Evolutionary conservation across 2,797 vertebrate genomes (phyloP).

Genomic region (Chrosomus eos): DNA sequence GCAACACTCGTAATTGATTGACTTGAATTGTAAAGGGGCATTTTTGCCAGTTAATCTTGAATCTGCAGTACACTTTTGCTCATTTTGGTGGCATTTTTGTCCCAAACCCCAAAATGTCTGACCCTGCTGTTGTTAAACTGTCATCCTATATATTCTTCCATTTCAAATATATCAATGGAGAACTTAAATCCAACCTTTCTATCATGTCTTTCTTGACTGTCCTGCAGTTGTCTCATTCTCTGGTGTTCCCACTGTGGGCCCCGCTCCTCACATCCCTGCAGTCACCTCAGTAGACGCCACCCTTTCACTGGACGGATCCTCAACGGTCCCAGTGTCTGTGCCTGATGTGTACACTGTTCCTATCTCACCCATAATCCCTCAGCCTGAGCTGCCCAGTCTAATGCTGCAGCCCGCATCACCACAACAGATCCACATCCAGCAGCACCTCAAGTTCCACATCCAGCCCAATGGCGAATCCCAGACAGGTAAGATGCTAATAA

Average conservation of each 20-base stretch:
- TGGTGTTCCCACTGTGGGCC: slow-evolving; percentile 55
- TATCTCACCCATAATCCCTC: slow-evolving; percentile 21
- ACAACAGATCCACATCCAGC: slow-evolving; percentile 76
- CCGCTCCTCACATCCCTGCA: slow-evolving; percentile 52
- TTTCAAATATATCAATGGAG: not conserved
- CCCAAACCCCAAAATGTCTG: not conserved
- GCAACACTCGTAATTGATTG: not conserved
- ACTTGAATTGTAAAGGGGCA: not conserved
- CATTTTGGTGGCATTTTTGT: not conserved
- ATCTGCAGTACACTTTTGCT: not conserved
- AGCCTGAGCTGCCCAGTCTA: slow-evolving; percentile 55
- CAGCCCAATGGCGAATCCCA: slow-evolving; percentile 67
- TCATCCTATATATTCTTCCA: not conserved
- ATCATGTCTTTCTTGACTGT: not conserved
- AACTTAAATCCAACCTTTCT: not conserved
- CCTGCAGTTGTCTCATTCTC: slow-evolving; percentile 60
- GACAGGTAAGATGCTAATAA: slow-evolving; percentile 35
- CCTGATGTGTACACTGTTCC: slow-evolving; percentile 39
- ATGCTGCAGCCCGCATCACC: slow-evolving; percentile 57
- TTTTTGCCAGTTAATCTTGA: not conserved
- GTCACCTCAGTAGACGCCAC: slow-evolving; percentile 53
- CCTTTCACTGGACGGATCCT: slow-evolving; percentile 53
- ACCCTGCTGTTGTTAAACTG: not conserved
- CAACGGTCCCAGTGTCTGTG: slow-evolving; percentile 10
- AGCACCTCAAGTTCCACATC: slow-evolving; percentile 78